Evolutionary conservation across 2,888 invertebrate genomes (phyloP).

Genomic region (Cartodere bifasciata): DNA sequence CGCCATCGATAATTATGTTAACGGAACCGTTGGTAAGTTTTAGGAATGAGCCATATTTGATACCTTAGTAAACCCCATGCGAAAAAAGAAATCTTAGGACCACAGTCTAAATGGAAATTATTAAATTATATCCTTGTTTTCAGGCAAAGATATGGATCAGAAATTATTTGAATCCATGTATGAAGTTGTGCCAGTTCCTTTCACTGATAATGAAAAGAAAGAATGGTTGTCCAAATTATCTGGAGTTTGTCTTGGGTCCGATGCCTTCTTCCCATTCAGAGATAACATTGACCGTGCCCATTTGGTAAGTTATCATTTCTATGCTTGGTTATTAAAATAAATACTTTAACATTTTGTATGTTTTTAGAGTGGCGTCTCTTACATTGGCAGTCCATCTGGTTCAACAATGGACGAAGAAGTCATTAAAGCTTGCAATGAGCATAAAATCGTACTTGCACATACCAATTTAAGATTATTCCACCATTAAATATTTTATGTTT

Average conservation of each 20-base stretch:
- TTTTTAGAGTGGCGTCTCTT: conserved; percentile 82
- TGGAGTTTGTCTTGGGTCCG: conserved; percentile 80
- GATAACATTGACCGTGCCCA: conserved; percentile 91
- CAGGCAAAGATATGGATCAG: conserved; percentile 69
- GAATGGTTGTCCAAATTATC: conserved; percentile 59
- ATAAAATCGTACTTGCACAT: conserved; percentile 75
- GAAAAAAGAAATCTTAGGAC: too few species aligned
- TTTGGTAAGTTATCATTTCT: conserved; percentile 46
- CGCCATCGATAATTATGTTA: conserved; percentile 90
- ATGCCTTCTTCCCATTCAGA: conserved; percentile 97
- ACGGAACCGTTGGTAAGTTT: conserved; percentile 70
- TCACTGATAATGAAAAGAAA: conserved; percentile 52
- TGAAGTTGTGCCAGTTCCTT: conserved; percentile 56
- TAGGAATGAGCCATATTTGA: too few species aligned
- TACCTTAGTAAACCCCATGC: too few species aligned
- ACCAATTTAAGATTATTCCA: conserved; percentile 89
- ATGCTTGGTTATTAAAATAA: too few species aligned
- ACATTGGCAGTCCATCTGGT: conserved; percentile 86
- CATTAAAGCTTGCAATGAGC: conserved; percentile 83
- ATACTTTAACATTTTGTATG: conserved; percentile 2
- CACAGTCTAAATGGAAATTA: too few species aligned
- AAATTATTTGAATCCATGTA: conserved; percentile 63
- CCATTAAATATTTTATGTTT: too few species aligned
- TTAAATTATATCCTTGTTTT: too few species aligned
- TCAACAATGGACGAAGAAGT: conserved; percentile 88